Percentiles rank a stretch among this genome's conserved stretches.
Conservation (phyloP, 2,797 vertebrate genomes). For the Cossypha heuglini region DNA sequence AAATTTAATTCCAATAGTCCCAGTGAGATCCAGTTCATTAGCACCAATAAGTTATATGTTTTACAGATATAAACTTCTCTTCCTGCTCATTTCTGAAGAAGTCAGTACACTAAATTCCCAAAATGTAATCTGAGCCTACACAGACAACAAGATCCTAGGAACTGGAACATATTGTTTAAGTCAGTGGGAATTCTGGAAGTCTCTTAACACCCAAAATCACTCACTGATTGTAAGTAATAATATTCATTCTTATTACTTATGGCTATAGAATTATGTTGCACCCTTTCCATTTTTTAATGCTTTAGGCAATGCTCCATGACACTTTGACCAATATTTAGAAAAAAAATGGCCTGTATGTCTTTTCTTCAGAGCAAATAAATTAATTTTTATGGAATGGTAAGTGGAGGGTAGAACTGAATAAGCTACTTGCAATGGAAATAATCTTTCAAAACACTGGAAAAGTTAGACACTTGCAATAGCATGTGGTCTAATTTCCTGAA, state of each 20-base stretch:
- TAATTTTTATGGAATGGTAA: slow-evolving; percentile 47
- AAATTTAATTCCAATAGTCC: not conserved
- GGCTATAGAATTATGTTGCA: not conserved
- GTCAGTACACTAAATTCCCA: not conserved
- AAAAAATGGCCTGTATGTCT: slow-evolving; percentile 28
- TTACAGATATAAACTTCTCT: not conserved
- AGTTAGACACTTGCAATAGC: slow-evolving; percentile 35
- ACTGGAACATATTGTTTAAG: not conserved
- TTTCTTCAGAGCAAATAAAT: slow-evolving; percentile 53
- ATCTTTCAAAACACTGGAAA: slow-evolving; percentile 55
- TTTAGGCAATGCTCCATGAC: slow-evolving; percentile 30
- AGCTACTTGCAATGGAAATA: slow-evolving; percentile 49
- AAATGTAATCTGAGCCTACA: not conserved
- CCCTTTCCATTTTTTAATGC: not conserved
- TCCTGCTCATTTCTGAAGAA: not conserved
- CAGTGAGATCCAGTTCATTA: not conserved
- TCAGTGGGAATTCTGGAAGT: not conserved
- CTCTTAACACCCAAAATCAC: not conserved
- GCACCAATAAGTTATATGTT: not conserved
- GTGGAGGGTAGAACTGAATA: slow-evolving; percentile 14
- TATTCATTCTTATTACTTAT: slow-evolving; percentile 11
- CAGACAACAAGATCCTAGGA: not conserved
- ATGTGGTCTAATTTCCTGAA: slow-evolving; percentile 63
- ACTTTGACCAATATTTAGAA: slow-evolving; percentile 6
- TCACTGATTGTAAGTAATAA: not conserved